A percentile compares a stretch with the other conserved stretches of the same genome.
phyloP scores from a whole-genome alignment of 2,797 vertebrate species.

The Acanthurus leucopareius region DNA sequence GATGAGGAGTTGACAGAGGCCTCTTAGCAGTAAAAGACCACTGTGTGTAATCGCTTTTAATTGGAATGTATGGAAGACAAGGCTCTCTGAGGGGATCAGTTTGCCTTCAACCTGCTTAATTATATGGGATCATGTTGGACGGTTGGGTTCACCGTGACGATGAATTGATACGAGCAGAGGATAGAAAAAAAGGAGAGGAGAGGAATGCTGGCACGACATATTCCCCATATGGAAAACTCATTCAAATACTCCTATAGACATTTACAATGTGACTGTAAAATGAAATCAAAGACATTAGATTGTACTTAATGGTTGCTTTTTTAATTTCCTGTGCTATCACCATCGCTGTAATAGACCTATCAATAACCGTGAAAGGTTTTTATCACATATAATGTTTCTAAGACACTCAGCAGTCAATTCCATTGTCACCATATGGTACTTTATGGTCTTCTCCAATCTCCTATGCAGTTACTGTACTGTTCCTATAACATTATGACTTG shows the following conservation, averaged over 20 bases:
- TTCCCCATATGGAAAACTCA: slow-evolving; percentile 42
- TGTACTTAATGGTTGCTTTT: background rate
- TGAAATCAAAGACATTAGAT: background rate
- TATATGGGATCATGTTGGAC: slow-evolving; percentile 78
- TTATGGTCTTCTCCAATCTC: slow-evolving; percentile 24
- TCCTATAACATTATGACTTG: background rate
- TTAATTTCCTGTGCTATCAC: slow-evolving; percentile 22
- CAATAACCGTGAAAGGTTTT: slow-evolving; percentile 22
- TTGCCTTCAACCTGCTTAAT: slow-evolving; percentile 79
- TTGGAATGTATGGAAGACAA: slow-evolving; percentile 81
- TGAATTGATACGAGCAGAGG: slow-evolving; percentile 23
- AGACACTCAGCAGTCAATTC: slow-evolving; percentile 10
- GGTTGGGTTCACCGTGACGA: slow-evolving; percentile 57
- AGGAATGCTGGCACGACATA: slow-evolving; percentile 37
- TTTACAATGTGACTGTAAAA: slow-evolving; percentile 2
- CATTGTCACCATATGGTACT: slow-evolving; percentile 18
- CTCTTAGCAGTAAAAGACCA: slow-evolving; percentile 73
- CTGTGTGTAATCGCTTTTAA: slow-evolving; percentile 79
- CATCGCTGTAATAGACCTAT: slow-evolving; percentile 14
- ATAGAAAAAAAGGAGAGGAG: slow-evolving; percentile 14
- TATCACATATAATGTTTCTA: slow-evolving; percentile 35
- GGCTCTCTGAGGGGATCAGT: slow-evolving; percentile 71
- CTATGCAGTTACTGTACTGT: slow-evolving; percentile 19
- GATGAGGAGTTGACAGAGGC: slow-evolving; percentile 75
- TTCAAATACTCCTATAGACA: slow-evolving; percentile 27